Evolutionary conservation across 2,113 vertebrate species (phyloP), one percentile per base, ranked within the genome.

Genomic region (Willisornis vidua): DNA sequence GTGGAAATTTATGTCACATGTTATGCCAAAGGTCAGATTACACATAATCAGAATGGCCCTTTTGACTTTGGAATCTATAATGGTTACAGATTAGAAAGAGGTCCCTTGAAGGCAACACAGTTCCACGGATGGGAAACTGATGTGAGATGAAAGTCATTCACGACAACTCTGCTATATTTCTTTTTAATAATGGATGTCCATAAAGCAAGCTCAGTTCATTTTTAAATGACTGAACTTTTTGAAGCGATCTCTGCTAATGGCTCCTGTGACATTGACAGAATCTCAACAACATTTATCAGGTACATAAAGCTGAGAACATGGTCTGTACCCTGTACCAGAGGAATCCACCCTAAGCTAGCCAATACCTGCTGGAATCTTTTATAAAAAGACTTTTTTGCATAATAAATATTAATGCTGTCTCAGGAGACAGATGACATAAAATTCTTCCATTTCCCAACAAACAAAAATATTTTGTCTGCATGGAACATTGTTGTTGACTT

Each of bases 391-490:
- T 14, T 81, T 84, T 94, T 85, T 31, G 79, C 33, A 62, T 88
- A 93, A 94, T 94, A 97, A 98, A 96, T 94, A 97, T 76, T 96
- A 94, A 92, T 58, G 61, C 57, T 52, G 49, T 91, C 94, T 95
- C 79, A 82, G 92, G 78, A 85, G 86, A 96, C 76, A 94, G 91
- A 79, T 86, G 71, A 96, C 87, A 97, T 65, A 91, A 96, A 97
- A 95, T 91, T 94, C 25, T 91, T 77, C 87, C 52, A 87, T 75
- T 93, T 93, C 90, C 29, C 49, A 93, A 92, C 54, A 90, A 95
- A 91, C 74, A 48, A 93, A 94, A 95, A 95, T 91, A 97, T 97
- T 98, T 96, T 89, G 93, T 94, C 96, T 95, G 71, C 90, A 80
- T 28, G 78, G 71, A 93, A 82, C 92, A 65, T 71, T 76, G 90